A percentile compares a stretch with the other conserved stretches of the same genome.
Conservation (phyloP, 2,113 vertebrate species). For the Aleadryas rufinucha region DNA sequence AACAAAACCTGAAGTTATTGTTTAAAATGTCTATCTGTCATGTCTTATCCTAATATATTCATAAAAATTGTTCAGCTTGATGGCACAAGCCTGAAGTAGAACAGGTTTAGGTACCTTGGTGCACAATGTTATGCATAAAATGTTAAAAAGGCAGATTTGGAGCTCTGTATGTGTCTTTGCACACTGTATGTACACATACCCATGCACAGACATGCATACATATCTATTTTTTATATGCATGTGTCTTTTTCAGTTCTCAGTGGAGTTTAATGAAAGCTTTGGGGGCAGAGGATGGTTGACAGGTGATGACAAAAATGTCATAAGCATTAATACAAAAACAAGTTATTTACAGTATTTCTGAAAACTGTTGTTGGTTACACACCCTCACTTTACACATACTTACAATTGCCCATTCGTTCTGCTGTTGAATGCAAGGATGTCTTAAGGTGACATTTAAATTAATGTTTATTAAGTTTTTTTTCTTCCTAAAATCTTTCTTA, state of each 20-base stretch:
- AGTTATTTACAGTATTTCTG: not conserved
- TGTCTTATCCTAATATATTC: not conserved
- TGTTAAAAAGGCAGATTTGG: not conserved
- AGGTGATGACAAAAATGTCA: not conserved
- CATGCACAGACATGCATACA: accelerated
- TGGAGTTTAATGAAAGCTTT: not conserved
- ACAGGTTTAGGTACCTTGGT: accelerated
- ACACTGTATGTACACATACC: accelerated
- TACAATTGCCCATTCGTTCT: not conserved
- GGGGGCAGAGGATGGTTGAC: not conserved
- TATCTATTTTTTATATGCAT: not conserved
- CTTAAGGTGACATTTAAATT: not conserved
- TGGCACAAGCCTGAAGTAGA: not conserved
- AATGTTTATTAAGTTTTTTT: not conserved
- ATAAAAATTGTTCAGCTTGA: not conserved
- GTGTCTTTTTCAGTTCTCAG: not conserved
- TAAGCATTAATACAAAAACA: not conserved
- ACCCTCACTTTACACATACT: not conserved
- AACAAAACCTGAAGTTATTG: not conserved
- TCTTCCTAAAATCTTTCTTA: not conserved
- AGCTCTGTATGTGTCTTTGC: accelerated
- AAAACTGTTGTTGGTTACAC: not conserved
- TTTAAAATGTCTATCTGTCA: not conserved
- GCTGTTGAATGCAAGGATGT: not conserved
- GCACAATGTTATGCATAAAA: not conserved